Evolutionary conservation across 2,888 invertebrate genomes (phyloP), one percentile per base, ranked within the genome.

Genomic region (Aporophyla lueneburgensis): DNA sequence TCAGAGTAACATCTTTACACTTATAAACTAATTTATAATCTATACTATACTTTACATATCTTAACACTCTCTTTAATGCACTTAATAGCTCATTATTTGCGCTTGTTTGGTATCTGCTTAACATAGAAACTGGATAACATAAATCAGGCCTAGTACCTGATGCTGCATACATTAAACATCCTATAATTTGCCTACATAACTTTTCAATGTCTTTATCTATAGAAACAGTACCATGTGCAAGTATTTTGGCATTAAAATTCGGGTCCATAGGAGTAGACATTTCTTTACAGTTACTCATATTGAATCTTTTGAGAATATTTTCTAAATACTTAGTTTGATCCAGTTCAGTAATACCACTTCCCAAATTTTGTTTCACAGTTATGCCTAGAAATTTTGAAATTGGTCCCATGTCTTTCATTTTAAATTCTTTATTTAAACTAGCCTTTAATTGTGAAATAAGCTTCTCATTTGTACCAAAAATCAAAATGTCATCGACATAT

Each of bases 401-500:
- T 43, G 40, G 40, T 43, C 40, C 40, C 40, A 43, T 43, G 40
- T 43, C 40, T 4, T 43, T 43, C 40, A 43, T 43, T 43, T 43
- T 43, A 43, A 43, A 43, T 43, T 43, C 40, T 43, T 43, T 43
- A 43, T 43, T 43, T 43, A 43, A 43, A 43, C 40, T 43, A 43
- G 5, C 9, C 9, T 43, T 43, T 43, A 43, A 43, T 43, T 43
- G 7, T 43, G 40, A 43, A 43, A 46, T 46, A 46, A 9, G 46
- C 10, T 27, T 51, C 21, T 61, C 19, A 67, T 67, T 24, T n/a
- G 27, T 61, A 16, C 67, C 67, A 67, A 76, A 76, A 6, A 61
- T 54, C 3, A 71, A 40, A 4, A 71, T 16, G 19, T 76, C 67
- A 33, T 76, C 76, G 1, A 76, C 76, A 76, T 76, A n/a, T 7